Evolutionary conservation across 2,888 invertebrate genomes (phyloP).

Genomic region (Orchesella flavescens): DNA sequence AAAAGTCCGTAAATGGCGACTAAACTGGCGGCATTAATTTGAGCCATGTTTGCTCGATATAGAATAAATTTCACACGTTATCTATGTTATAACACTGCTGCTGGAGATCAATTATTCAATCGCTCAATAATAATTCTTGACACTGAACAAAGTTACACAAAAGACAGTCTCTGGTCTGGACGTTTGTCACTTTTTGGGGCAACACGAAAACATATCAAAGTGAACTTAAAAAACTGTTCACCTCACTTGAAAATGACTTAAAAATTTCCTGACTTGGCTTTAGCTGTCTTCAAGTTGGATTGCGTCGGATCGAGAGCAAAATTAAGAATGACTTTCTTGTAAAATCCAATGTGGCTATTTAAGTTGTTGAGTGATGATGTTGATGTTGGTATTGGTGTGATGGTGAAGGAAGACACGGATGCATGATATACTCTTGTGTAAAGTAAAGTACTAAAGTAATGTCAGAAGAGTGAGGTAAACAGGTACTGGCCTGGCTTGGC

Average conservation of each 20-base stretch:
- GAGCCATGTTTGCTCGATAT: not conserved
- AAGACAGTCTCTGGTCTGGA: not conserved
- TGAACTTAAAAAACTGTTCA: too few relatives aligned
- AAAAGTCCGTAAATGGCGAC: slow-evolving; percentile 1
- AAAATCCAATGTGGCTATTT: slow-evolving; percentile 32
- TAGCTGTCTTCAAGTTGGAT: not conserved
- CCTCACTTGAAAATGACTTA: not conserved
- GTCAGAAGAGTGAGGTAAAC: slow-evolving; percentile 4
- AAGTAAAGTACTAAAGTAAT: too few relatives aligned
- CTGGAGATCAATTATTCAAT: too few relatives aligned
- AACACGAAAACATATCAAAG: too few relatives aligned
- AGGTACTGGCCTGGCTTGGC: slow-evolving; percentile 6
- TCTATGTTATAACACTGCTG: too few relatives aligned
- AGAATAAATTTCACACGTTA: not conserved
- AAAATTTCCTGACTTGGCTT: not conserved
- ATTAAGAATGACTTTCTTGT: slow-evolving; percentile 26
- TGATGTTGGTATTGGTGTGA: too few relatives aligned
- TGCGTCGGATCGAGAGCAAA: slow-evolving; percentile 31
- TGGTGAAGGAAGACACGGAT: too few relatives aligned
- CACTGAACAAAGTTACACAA: not conserved
- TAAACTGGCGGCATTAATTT: not conserved
- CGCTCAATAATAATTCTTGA: too few relatives aligned
- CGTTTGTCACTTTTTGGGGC: not conserved
- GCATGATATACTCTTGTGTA: not conserved
- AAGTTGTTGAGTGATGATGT: not conserved